Evolutionary conservation across 2,888 invertebrate species (phyloP), one percentile per base, ranked within the genome.

Genomic region (Brassicogethes aeneus): DNA sequence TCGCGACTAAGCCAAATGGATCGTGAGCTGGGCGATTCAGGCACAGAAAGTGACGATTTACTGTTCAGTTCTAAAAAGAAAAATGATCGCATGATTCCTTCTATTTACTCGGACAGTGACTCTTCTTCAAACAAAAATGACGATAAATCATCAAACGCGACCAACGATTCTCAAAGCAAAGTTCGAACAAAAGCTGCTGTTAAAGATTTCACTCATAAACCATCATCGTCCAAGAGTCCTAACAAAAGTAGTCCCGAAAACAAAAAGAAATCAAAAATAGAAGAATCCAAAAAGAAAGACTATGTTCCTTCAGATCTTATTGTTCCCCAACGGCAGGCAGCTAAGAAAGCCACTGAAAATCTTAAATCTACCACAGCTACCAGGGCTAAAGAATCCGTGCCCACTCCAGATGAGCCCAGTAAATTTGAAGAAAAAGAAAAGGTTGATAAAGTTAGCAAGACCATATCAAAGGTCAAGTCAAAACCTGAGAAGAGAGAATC

Each of bases 271-370:
- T 38, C 10, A 49, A 23, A 62, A 57, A 49, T 46, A 2, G 45
- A 48, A 32, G 50, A 49, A 39, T 44, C 32, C 15, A 50, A 51
- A 42, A 72, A 70, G 49, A 74, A 73, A 49, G 73, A 73, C 48
- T 73, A 70, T 45, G 69, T 69, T 54, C 80, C 85, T n/a, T 80
- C 86, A 1, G 86, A 89, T 67, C 72, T 90, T 38, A 89, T 91
- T 49, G 91, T 91, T 32, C 91, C 91, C 2, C 91, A 91, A 62
- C 72, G 91, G 39, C 87, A 90, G 68, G 91, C 91, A 16, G 91
- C 91, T 16, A 91, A 90, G 64, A 91, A 90, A 61, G 91, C 91
- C 1, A 85, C 87, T 1, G 90, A 91, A 66, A 90, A 86, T 59
- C 82, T 91, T 77, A 82, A 78, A 44, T 79, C 78, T 14, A 82